Percentiles rank a stretch among this genome's conserved stretches.
Evolutionary conservation across 1,140 invertebrate genomes (phyloP).

Genomic region (Drosophila seguyi): DNA sequence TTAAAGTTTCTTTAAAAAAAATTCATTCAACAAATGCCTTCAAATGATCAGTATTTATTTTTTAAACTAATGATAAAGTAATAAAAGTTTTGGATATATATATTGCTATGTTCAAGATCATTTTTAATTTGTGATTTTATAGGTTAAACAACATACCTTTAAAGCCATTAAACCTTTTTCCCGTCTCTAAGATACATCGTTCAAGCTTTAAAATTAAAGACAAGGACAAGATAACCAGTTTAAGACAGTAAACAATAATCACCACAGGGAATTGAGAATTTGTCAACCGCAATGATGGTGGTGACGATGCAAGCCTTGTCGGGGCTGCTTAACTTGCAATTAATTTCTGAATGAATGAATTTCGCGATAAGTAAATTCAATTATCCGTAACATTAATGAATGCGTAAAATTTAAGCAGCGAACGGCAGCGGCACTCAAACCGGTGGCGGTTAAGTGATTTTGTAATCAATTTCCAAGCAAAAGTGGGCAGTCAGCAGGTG

Average conservation of each 20-base stretch:
- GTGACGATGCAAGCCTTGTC: conserved; percentile 17
- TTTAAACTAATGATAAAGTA: neutral
- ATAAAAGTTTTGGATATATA: neutral
- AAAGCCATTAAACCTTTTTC: neutral
- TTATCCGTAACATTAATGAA: conserved; percentile 81
- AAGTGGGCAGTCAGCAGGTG: conserved; percentile 42
- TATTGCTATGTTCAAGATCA: neutral
- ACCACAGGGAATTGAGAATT: conserved; percentile 30
- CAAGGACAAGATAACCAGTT: conserved; percentile 23
- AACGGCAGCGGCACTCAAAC: conserved; percentile 46
- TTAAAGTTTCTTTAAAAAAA: neutral
- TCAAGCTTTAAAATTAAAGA: neutral
- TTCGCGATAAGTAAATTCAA: conserved; percentile 82
- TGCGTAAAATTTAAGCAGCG: conserved; percentile 79
- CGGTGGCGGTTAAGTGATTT: conserved; percentile 62
- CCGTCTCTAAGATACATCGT: neutral
- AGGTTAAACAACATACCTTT: too few relatives aligned
- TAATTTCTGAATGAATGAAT: conserved; percentile 75
- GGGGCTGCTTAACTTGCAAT: conserved; percentile 57
- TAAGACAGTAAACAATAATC: conserved; percentile 32
- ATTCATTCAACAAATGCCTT: neutral
- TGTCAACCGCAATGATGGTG: conserved; percentile 22
- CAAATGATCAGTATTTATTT: neutral
- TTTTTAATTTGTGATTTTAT: too few relatives aligned
- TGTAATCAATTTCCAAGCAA: conserved; percentile 65